A percentile compares a stretch with the other conserved stretches of the same genome.
phyloP scores from a whole-genome alignment of 64 coral and sea anemone species.

The Stichodactyla helianthus region DNA sequence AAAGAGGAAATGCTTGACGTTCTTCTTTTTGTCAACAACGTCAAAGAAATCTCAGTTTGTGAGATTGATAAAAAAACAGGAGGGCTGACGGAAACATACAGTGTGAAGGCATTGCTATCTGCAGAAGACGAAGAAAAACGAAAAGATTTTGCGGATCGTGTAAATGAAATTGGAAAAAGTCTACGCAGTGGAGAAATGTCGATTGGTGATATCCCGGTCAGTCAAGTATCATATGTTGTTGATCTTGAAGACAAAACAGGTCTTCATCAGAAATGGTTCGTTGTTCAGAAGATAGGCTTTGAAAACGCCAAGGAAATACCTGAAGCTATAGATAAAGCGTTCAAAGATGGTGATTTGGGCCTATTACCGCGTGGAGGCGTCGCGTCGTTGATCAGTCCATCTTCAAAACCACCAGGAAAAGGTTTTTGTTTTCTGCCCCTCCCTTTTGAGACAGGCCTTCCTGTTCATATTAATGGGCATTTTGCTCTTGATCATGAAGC shows the following conservation, averaged over 20 bases:
- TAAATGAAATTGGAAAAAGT: slow-evolving; percentile 7
- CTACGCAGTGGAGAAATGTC: not conserved
- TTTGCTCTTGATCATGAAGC: slow-evolving; percentile 88
- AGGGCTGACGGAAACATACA: not conserved
- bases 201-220: not conserved
- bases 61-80: slow-evolving; percentile 13
- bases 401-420: slow-evolving; percentile 1
- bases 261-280: slow-evolving; percentile 48
- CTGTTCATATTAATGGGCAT: slow-evolving; percentile 87
- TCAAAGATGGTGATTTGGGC: slow-evolving; percentile 35
- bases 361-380: slow-evolving; percentile 84
- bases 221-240: slow-evolving; percentile 41
- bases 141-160: slow-evolving; percentile 30
- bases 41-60: slow-evolving; percentile 36
- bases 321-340: slow-evolving; percentile 34
- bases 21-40: slow-evolving; percentile 66
- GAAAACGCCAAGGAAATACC: slow-evolving; percentile 20
- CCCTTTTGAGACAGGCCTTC: slow-evolving; percentile 53
- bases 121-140: slow-evolving; percentile 32
- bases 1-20: slow-evolving; percentile 50
- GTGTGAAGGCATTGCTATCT: slow-evolving; percentile 23
- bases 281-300: slow-evolving; percentile 62
- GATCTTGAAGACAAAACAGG: slow-evolving; percentile 31
- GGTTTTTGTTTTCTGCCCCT: slow-evolving; percentile 90
- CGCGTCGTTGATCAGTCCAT: slow-evolving; percentile 21